phyloP scores from a whole-genome alignment of 2,797 vertebrate species.

The Notolabrus celidotus region DNA sequence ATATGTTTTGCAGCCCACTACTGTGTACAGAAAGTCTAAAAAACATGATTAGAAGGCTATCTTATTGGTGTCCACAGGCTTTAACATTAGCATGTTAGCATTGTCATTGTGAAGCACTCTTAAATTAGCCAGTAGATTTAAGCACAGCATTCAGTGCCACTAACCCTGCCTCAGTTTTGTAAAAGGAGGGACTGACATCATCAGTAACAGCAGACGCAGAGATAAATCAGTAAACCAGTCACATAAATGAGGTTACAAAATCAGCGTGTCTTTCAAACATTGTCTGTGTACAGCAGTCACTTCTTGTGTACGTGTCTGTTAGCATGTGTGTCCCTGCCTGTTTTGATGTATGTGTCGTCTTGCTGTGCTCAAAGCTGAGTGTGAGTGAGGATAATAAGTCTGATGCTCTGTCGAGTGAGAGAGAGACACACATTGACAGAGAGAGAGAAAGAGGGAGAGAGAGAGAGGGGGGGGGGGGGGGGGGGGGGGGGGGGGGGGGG shows the following conservation, averaged over 20 bases:
- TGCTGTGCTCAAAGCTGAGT: constrained; percentile 54
- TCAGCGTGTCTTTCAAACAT: constrained; percentile 36
- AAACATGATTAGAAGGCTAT: too few species aligned
- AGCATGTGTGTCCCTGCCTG: constrained; percentile 28
- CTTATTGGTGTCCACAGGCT: too few species aligned
- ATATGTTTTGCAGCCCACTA: too few species aligned
- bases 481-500: constrained; percentile 33
- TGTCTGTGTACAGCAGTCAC: constrained; percentile 31
- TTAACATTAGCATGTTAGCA: too few species aligned
- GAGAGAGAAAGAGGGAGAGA: constrained; percentile 37
- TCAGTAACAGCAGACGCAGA: not conserved
- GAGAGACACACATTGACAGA: constrained; percentile 42
- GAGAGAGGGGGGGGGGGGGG: constrained; percentile 13
- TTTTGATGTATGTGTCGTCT: constrained; percentile 38
- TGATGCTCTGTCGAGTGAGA: constrained; percentile 63
- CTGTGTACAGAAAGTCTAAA: too few species aligned
- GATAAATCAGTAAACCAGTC: constrained; percentile 32
- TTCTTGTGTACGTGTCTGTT: constrained; percentile 34
- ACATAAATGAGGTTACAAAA: constrained; percentile 37
- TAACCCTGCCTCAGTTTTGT: not conserved
- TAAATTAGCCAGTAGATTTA: too few species aligned
- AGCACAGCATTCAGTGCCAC: not conserved
- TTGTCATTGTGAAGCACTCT: too few species aligned
- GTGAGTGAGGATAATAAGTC: constrained; percentile 69
- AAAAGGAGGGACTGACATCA: constrained; percentile 12